These are phyloP conservation scores for Cavia porcellus DNA, from an alignment of 2,113 vertebrate genomes.

Conservation along the genomic window DNA sequence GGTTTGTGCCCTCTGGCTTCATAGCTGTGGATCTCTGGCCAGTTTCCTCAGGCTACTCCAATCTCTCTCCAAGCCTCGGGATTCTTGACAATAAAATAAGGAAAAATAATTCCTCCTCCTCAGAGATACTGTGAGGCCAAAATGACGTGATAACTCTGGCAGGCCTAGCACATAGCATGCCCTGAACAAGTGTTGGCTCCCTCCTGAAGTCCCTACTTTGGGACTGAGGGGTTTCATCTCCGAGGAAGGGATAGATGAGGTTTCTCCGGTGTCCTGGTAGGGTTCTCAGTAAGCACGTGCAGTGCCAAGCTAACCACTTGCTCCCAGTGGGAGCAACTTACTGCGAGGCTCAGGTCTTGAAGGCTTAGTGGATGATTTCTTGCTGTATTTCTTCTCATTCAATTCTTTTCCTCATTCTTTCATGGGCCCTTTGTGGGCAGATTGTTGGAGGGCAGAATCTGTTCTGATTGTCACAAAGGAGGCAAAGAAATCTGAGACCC, in stretches of 20 bases:
- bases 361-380: neutral
- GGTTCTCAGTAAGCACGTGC: neutral
- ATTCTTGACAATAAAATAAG: neutral
- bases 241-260: neutral
- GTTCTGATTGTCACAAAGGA: neutral
- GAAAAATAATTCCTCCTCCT: neutral
- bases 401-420: neutral
- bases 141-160: neutral
- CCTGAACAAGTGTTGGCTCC: neutral
- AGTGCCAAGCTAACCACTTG: neutral
- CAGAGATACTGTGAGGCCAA: neutral
- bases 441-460: neutral
- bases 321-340: neutral
- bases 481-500: neutral
- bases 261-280: neutral
- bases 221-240: neutral
- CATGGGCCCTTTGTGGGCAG: neutral
- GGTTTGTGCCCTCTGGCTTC: neutral
- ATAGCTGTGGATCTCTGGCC: neutral
- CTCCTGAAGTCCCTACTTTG: neutral
- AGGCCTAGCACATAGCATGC: neutral
- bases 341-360: neutral
- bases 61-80: neutral
- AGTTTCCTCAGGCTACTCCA: neutral
- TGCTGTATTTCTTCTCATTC: neutral